phyloP scores from a whole-genome alignment of 2,888 invertebrate genomes.

The Drosophila macrothrix region DNA sequence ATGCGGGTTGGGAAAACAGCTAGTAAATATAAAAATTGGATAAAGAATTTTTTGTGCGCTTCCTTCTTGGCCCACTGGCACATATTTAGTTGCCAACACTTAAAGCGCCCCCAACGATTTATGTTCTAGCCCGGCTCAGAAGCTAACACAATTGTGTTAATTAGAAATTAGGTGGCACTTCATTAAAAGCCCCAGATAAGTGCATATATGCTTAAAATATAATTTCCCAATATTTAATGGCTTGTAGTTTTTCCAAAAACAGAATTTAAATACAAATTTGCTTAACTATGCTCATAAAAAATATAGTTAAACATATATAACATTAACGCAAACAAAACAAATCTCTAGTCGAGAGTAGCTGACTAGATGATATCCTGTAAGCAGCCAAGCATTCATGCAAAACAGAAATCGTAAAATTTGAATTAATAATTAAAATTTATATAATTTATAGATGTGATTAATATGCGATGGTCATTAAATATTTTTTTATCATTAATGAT shows the following conservation, averaged over 20 bases:
- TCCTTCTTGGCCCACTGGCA: constrained; percentile 18
- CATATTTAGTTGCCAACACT: constrained; percentile 44
- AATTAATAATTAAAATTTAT: not conserved
- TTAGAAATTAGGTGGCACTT: constrained; percentile 59
- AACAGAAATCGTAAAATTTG: not conserved
- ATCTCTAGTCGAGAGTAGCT: not conserved
- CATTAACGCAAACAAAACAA: no score
- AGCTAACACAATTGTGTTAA: constrained; percentile 60
- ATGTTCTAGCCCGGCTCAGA: constrained; percentile 37
- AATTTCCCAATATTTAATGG: not conserved
- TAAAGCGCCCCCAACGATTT: constrained; percentile 63
- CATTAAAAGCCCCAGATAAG: constrained; percentile 26
- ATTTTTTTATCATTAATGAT: not conserved
- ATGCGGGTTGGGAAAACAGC: constrained; percentile 1
- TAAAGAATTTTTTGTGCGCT: constrained; percentile 34
- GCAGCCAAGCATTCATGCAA: not conserved
- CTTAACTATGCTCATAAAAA: not conserved
- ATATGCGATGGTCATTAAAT: not conserved
- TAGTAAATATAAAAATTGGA: constrained; percentile 59
- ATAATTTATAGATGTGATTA: not conserved
- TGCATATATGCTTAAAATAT: not conserved
- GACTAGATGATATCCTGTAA: not conserved
- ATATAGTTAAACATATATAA: constrained; percentile 1
- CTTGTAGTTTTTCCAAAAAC: not conserved
- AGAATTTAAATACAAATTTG: not conserved